Evolutionary conservation across 2,797 vertebrate species (phyloP), one percentile per base, ranked within the genome.

Genomic region (Anguilla obscura): DNA sequence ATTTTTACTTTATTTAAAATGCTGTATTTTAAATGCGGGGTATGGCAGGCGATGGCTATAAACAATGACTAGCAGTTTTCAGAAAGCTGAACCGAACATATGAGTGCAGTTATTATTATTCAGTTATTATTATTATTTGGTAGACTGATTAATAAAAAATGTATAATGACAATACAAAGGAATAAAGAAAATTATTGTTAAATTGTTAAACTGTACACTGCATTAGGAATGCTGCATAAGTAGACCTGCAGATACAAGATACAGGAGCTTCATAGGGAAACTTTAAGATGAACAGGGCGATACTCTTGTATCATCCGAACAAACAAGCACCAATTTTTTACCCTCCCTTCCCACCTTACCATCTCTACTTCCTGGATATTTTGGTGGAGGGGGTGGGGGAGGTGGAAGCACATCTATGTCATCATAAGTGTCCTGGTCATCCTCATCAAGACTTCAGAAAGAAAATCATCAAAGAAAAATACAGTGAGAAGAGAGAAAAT

Each of bases 341-440:
- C 6, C 7, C 10, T 30, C 45, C 24, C n/a, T 14, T 84, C 52
- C 60, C 16, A 27, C 4, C 18, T 27, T 27, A 48, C 50, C 87
- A 9, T 88, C 87, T 88, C 66, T 88, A 82, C 45, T 79, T 58
- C 80, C 56, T 10, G 66, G 21, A 21, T 84, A 58, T 2, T 54
- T 66, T 54, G 86, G 83, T 2, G 90, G 86, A 6, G 74, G 85
- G 9, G 84, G 90, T 2, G 87, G 89, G 0, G 88, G 88, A 0
- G 90, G 90, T 1, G 88, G 88, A 27, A 87, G 79, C 1, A 74
- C 48, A 1, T 91, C 91, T 3, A 93, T 90, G 50, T 93, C 93
- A 60, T 93, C 91, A 33, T 93, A 93, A 0, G 90, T 92, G 50
- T 92, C 92, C 40, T 91, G 88, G 21, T 92, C 90, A 0, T 74